Evolutionary conservation across 2,797 vertebrate species (phyloP), one percentile per base, ranked within the genome.

Genomic region (Sebastes cheni): DNA sequence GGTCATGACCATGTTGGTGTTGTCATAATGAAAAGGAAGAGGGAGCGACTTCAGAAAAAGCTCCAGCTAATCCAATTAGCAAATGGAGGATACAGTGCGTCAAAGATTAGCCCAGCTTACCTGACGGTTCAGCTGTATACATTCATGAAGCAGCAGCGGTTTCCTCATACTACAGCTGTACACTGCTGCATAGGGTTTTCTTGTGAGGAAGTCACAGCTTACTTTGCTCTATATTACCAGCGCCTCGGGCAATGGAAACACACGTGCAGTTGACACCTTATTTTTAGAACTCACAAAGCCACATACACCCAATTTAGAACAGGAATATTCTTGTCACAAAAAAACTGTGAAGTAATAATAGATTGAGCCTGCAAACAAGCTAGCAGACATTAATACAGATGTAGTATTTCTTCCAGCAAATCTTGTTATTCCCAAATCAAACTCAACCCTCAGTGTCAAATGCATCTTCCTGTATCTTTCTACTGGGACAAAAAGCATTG

Each of bases 51-150:
- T 55, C 39, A 65, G 68, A 55, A 58, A 86, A 79, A 87, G 67
- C 83, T 67, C 59, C 62, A 8, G 55, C 70, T 85, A 84, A 93
- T 75, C 81, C 88, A 87, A 77, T 91, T 88, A 89, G 60, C 65
- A 42, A 20, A 54, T 6, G 61, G 66, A 75, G 81, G 85, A 85
- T 58, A 32, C n/a, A 66, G 69, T 16, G 10, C 5, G 55, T 71
- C 75, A 78, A 67, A 86, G 89, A 86, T 86, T 78, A 90, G 78
- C 39, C 39, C 79, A 36, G 77, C 18, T 85, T 78, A 91, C 30
- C 52, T 2, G 32, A 27, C 36, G 68, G 64, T 27, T 77, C 52
- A 34, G 74, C 62, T 69, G 14, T 16, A 14, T 14, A 14, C 39
- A 18, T 76, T 81, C 32, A 67, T 23, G 20, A 75, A 75, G 68